Evolutionary conservation across 2,797 vertebrate species (phyloP).

Genomic region (Sphenodon punctatus): DNA sequence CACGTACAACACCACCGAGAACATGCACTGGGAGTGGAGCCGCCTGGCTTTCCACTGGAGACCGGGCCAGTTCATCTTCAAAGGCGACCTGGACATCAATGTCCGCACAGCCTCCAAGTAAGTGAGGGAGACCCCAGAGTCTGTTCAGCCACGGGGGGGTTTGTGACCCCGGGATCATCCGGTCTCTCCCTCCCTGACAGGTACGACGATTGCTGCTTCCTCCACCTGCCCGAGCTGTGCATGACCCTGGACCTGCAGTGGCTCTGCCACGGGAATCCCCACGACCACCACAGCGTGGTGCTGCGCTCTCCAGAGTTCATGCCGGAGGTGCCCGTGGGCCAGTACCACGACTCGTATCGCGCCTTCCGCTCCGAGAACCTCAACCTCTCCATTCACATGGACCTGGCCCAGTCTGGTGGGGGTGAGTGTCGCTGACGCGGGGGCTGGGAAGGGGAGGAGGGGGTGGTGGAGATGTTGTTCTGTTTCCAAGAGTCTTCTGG

Average conservation of each 20-base stretch:
- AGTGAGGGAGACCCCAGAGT: slow-evolving; percentile 42
- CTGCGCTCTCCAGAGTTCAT: slow-evolving; percentile 89
- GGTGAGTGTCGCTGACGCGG: slow-evolving; percentile 65
- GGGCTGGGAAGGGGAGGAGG: neutral
- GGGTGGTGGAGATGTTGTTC: neutral
- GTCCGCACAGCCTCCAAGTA: slow-evolving; percentile 98
- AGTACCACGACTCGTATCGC: slow-evolving; percentile 95
- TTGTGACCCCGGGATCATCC: neutral
- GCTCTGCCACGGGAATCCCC: slow-evolving; percentile 96
- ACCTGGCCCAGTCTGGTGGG: slow-evolving; percentile 84
- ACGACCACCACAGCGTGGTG: slow-evolving; percentile 92
- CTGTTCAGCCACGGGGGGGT: too few relatives aligned
- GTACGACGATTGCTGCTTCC: slow-evolving; percentile 97
- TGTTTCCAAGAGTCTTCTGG: neutral
- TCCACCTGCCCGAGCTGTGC: slow-evolving; percentile 92
- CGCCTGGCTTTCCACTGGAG: slow-evolving; percentile 93
- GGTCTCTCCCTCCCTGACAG: slow-evolving; percentile 67
- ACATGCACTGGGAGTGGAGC: slow-evolving; percentile 98
- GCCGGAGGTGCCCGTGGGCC: slow-evolving; percentile 88
- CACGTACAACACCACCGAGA: slow-evolving; percentile 98
- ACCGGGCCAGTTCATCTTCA: slow-evolving; percentile 92
- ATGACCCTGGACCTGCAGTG: slow-evolving; percentile 96
- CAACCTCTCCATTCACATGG: slow-evolving; percentile 96
- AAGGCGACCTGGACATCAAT: slow-evolving; percentile 93
- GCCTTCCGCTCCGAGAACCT: slow-evolving; percentile 98